phyloP scores from a whole-genome alignment of 2,113 vertebrate species.

The Lophochroa leadbeateri region DNA sequence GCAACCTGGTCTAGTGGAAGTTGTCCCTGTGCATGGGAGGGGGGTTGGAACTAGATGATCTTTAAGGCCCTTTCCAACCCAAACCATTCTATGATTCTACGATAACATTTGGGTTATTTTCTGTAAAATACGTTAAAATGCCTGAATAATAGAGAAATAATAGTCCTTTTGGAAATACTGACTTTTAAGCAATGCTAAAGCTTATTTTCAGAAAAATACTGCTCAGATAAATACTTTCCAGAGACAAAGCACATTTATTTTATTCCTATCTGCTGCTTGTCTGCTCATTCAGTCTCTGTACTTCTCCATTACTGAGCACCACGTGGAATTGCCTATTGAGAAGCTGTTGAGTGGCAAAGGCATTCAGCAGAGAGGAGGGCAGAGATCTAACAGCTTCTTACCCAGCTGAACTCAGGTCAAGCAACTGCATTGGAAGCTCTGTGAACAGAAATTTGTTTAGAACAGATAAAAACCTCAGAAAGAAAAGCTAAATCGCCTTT shows the following conservation, averaged over 20 bases:
- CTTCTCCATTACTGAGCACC: background rate
- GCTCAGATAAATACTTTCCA: background rate
- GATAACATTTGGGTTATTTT: background rate
- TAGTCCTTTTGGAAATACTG: background rate
- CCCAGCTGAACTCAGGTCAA: background rate
- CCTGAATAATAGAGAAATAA: background rate
- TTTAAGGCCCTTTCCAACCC: background rate
- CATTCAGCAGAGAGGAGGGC: background rate
- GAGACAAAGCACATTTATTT: background rate
- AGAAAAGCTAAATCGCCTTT: background rate
- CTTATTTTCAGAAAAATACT: background rate
- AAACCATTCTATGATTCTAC: background rate
- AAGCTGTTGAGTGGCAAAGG: background rate
- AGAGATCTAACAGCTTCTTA: background rate
- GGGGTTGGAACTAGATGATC: background rate
- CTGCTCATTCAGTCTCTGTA: background rate
- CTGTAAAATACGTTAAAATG: background rate
- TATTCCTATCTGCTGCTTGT: background rate
- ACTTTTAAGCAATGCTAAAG: background rate
- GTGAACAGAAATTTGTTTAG: background rate
- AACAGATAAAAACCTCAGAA: background rate
- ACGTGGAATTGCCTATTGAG: fast-evolving
- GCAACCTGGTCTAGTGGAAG: background rate
- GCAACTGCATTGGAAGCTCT: background rate
- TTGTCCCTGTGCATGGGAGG: background rate